Evolutionary conservation across 2,797 vertebrate genomes (phyloP).

Genomic region (Poliocrania exsul): DNA sequence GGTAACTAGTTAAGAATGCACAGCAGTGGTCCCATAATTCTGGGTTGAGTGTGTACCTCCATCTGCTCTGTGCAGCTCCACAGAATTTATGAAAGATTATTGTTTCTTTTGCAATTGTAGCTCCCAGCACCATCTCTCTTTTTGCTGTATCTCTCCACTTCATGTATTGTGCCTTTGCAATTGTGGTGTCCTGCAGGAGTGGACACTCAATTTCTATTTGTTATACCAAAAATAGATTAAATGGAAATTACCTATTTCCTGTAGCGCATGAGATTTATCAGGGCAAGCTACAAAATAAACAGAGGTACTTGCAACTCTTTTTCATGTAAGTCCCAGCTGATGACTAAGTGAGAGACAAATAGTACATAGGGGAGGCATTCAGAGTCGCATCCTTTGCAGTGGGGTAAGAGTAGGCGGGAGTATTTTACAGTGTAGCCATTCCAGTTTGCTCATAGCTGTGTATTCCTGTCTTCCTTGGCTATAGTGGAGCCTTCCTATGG

Average conservation of each 20-base stretch:
- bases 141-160: fast-evolving
- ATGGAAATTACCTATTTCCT: not conserved
- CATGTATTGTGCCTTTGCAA: fast-evolving
- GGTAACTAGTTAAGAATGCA: not conserved
- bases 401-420: not conserved
- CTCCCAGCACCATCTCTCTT: not conserved
- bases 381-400: not conserved
- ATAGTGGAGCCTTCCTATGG: fast-evolving
- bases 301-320: fast-evolving
- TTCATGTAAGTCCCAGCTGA: not conserved
- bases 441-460: not conserved
- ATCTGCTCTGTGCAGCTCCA: not conserved
- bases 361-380: not conserved
- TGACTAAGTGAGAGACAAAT: not conserved
- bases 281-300: not conserved
- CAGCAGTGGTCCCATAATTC: not conserved
- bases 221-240: not conserved
- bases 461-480: not conserved
- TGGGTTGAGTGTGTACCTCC: not conserved
- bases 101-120: fast-evolving
- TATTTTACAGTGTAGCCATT: not conserved
- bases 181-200: not conserved
- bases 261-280: not conserved
- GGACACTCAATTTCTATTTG: not conserved
- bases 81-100: not conserved